Base-by-base conservation (phyloP, 2,888 invertebrate genomes). In the Dicranocentrus wangi region DNA sequence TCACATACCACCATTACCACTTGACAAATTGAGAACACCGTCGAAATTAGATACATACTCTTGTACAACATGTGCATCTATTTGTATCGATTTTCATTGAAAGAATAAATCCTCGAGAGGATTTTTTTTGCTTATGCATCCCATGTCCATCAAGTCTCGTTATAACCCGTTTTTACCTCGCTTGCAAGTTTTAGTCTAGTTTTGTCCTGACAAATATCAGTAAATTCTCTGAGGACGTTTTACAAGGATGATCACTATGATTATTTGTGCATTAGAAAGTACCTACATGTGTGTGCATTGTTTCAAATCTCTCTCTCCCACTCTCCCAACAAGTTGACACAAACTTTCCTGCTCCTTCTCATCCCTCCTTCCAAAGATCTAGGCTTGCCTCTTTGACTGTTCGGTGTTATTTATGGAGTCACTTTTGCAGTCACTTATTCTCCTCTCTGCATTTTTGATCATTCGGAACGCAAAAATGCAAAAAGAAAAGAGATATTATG, bases 391-490 rank as follows among this genome's bases (percentile, higher is more conserved):
- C 32, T 32, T 32, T 10, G 10, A 39, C 47, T 25, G 28, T 68
- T 68, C 32, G 32, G 21, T 63, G 28, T 63, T 75, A 75, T 75
- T 75, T 75, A 75, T 66, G 73, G 65, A 66, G 42, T 75, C 65
- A 71, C 71, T 71, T 71, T 47, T 63, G n/a, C 51, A 63, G 72
- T 15, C n/a, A 58, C 66, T 47, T 27, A 39, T 53, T 39, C 47
- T 72, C 63, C 28, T 17, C 43, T 53, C 27, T 32, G 23, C 53
- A 3, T 32, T 47, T 47, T 47, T 47, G 5, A 5, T 55, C 15
- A 21, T 55, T 19, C 19, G 23, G 55, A 32, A 42, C 25, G 58
- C 32, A 70, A 70, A 32, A 53, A 58, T 19, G 55, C 55, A 23
- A 55, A 55, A 27, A 60, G 3, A 60, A 28, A 28, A 28, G 60